Conservation (phyloP, 2,797 vertebrate genomes). For the Merluccius polli region DNA sequence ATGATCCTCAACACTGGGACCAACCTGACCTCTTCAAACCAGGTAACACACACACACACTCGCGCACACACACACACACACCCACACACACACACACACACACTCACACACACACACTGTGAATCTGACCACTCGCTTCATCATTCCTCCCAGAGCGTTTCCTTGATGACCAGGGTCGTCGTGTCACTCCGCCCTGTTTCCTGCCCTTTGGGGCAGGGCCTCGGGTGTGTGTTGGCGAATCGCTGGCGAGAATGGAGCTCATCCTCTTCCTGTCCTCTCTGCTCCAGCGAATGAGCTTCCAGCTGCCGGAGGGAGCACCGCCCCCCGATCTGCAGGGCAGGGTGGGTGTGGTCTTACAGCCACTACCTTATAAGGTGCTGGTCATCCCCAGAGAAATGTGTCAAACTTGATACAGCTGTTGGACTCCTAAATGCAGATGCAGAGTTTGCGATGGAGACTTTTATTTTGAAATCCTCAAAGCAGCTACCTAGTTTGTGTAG, state of each 20-base stretch:
- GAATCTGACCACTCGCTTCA: background rate
- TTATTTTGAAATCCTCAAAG: background rate
- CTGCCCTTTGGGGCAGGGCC: constrained; percentile 77
- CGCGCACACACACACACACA: too few species aligned
- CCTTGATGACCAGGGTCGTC: constrained; percentile 63
- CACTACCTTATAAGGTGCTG: constrained; percentile 57
- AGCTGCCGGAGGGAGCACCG: constrained; percentile 45
- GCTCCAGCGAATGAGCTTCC: constrained; percentile 72
- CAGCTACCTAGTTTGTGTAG: background rate
- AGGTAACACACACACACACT: constrained; percentile 45
- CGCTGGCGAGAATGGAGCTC: constrained; percentile 72
- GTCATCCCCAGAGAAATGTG: constrained; percentile 51
- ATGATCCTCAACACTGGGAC: constrained; percentile 71
- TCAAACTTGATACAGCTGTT: constrained; percentile 26
- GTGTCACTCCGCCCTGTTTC: constrained; percentile 59
- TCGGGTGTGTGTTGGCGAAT: constrained; percentile 75
- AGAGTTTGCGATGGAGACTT: too few species aligned
- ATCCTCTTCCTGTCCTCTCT: constrained; percentile 74
- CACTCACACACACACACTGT: too few species aligned
- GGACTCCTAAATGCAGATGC: background rate
- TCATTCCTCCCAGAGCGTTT: constrained; percentile 63
- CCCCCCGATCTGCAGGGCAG: constrained; percentile 68
- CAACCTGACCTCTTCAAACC: constrained; percentile 69
- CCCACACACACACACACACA: too few species aligned
- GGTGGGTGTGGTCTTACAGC: constrained; percentile 73